Evolutionary conservation across 2,797 vertebrate species (phyloP).

Genomic region (Rhinogobio ventralis): DNA sequence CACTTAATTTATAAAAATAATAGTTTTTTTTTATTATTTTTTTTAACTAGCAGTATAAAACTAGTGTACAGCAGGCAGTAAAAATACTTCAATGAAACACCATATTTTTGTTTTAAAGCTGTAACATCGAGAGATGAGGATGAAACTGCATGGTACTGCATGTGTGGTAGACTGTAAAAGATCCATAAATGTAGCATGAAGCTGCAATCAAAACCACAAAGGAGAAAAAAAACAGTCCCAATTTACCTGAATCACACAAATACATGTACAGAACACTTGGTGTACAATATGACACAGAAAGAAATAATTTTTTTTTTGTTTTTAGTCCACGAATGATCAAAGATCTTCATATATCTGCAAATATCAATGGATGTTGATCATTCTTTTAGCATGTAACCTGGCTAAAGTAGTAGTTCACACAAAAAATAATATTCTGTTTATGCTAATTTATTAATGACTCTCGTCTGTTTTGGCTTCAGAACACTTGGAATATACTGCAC

Average conservation of each 20-base stretch:
- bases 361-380: not conserved
- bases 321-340: not conserved
- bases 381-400: not conserved
- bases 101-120: conserved; percentile 15
- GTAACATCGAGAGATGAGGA: not conserved
- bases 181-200: not conserved
- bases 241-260: not conserved
- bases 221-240: not conserved
- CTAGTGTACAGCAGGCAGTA: not conserved
- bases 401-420: not conserved
- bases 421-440: not conserved
- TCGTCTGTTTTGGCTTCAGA: not conserved
- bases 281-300: conserved; percentile 21
- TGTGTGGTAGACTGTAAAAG: not conserved
- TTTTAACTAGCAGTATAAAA: conserved; percentile 21
- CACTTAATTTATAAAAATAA: conserved; percentile 20
- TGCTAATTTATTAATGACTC: not conserved
- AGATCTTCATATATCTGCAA: not conserved
- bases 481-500: not conserved
- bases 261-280: conserved; percentile 15
- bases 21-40: not conserved
- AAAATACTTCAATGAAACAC: conserved; percentile 7
- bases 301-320: not conserved
- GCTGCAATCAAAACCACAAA: conserved; percentile 6
- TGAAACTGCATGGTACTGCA: not conserved